Conservation (phyloP, 2,888 invertebrate genomes). For the Harpalus rubripes region DNA sequence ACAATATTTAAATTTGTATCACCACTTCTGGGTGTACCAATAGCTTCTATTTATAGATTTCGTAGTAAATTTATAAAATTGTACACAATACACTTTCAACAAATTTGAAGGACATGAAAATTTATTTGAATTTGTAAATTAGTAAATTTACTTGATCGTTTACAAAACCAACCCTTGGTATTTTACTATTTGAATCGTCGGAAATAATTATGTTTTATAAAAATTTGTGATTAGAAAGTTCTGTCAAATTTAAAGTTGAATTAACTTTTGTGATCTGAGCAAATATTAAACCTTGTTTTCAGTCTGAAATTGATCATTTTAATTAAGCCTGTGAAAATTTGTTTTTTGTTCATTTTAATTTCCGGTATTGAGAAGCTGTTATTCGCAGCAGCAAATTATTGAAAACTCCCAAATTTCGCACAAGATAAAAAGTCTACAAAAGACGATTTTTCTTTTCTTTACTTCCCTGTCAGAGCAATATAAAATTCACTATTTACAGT, state of each 20-base stretch:
- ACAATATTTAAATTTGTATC: too few species aligned
- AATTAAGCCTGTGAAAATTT: background rate
- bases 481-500: slow-evolving; percentile 52
- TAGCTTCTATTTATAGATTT: too few species aligned
- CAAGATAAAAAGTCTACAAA: slow-evolving; percentile 1
- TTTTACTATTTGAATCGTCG: too few species aligned
- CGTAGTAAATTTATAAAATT: too few species aligned
- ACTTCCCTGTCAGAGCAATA: slow-evolving; percentile 37
- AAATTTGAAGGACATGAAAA: too few species aligned
- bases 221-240: background rate
- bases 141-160: too few species aligned
- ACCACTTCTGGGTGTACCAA: too few species aligned
- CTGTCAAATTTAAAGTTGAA: background rate
- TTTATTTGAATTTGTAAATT: too few species aligned
- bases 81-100: too few species aligned
- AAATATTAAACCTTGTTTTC: background rate
- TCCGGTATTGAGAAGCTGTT: slow-evolving; percentile 24
- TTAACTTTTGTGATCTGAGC: background rate
- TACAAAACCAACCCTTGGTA: too few species aligned
- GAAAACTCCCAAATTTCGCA: slow-evolving; percentile 6
- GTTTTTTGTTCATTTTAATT: slow-evolving; percentile 10
- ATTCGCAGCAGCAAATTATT: background rate
- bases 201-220: background rate
- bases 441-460: background rate
- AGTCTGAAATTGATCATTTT: background rate